phyloP scores from a whole-genome alignment of 2,888 invertebrate species.

The Agapetus fuscipes region DNA sequence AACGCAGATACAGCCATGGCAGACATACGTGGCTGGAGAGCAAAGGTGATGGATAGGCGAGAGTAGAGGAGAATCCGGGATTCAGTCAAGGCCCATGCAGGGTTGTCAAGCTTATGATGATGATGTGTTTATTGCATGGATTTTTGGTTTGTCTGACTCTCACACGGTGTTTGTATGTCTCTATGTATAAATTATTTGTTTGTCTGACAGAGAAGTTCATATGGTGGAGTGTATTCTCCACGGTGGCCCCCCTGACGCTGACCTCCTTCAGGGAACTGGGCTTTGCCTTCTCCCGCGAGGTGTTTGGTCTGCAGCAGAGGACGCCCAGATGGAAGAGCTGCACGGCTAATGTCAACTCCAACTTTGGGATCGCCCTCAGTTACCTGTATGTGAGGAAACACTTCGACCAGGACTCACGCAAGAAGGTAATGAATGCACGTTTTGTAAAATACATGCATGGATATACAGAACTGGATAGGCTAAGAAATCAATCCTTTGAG shows the following conservation, averaged over 20 bases:
- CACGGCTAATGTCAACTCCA: slow-evolving; percentile 51
- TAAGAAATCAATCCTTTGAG: too few relatives aligned
- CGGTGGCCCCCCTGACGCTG: slow-evolving; percentile 52
- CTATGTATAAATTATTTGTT: slow-evolving; percentile 4
- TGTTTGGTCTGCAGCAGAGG: slow-evolving; percentile 53
- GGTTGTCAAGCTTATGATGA: too few relatives aligned
- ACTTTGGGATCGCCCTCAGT: slow-evolving; percentile 57
- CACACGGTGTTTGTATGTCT: neutral
- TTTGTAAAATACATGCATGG: neutral
- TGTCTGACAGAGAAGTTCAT: slow-evolving; percentile 52
- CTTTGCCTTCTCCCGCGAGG: slow-evolving; percentile 55
- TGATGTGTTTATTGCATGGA: too few relatives aligned
- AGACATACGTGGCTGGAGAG: too few relatives aligned
- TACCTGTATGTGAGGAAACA: slow-evolving; percentile 52
- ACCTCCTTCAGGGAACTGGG: slow-evolving; percentile 48
- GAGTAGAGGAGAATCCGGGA: too few relatives aligned
- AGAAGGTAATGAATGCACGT: slow-evolving; percentile 41
- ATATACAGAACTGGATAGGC: too few relatives aligned
- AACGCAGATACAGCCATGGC: too few relatives aligned
- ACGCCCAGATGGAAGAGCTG: slow-evolving; percentile 57
- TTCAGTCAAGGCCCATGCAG: too few relatives aligned
- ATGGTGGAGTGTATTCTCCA: slow-evolving; percentile 62
- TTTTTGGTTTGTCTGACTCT: too few relatives aligned
- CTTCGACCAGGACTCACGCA: slow-evolving; percentile 47
- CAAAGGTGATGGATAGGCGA: too few relatives aligned